phyloP scores from a whole-genome alignment of 2,888 invertebrate genomes.

The Netelia melanura region DNA sequence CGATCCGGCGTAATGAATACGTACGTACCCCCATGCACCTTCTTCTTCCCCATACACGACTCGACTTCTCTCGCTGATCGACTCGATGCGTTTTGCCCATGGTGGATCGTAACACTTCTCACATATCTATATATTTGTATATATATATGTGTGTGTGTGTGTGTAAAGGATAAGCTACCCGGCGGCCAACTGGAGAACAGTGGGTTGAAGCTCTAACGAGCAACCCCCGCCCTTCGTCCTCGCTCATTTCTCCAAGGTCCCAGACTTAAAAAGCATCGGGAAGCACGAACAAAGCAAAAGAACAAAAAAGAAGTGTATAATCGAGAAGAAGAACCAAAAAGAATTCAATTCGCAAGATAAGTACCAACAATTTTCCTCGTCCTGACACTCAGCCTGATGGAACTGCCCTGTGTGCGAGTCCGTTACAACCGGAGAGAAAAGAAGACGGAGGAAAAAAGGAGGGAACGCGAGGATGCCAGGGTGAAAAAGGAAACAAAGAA shows the following conservation, averaged over 20 bases:
- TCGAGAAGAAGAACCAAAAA: neutral
- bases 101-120: constrained; percentile 45
- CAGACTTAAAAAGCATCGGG: neutral
- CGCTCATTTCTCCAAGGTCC: constrained; percentile 4
- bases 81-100: constrained; percentile 10
- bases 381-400: constrained; percentile 50
- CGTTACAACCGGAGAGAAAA: neutral
- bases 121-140: neutral
- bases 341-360: neutral
- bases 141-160: neutral
- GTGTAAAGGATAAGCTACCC: neutral
- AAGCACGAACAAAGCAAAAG: neutral
- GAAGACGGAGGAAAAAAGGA: neutral
- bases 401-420: neutral
- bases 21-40: constrained; percentile 57
- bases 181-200: constrained; percentile 18
- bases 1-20: constrained; percentile 79
- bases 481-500: constrained; percentile 2
- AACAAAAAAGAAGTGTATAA: neutral
- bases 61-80: constrained; percentile 24
- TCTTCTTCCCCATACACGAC: constrained; percentile 40
- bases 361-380: constrained; percentile 39
- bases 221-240: no score
- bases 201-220: constrained; percentile 17
- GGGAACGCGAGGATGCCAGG: neutral